Conservation (phyloP, 2,113 vertebrate species). For the Brienomyrus brachyistius region DNA sequence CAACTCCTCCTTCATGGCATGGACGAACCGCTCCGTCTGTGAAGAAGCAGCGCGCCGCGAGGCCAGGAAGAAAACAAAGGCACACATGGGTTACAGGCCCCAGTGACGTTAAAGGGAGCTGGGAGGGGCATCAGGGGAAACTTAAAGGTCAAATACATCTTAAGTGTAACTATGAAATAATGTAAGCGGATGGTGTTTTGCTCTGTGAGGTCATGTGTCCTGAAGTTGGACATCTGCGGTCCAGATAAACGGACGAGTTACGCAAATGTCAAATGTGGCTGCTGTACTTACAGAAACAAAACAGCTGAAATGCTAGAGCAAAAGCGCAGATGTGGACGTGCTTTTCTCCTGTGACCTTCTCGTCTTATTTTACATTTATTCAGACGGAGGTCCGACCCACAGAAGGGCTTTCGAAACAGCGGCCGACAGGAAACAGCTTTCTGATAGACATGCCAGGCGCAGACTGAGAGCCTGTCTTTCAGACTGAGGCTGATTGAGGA, state of each 20-base stretch:
- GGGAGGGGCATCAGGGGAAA: background rate
- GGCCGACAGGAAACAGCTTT: background rate
- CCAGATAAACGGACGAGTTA: background rate
- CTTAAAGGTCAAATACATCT: background rate
- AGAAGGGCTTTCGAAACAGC: background rate
- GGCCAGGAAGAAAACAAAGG: background rate
- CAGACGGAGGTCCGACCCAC: background rate
- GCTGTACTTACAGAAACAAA: background rate
- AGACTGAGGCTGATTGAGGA: background rate
- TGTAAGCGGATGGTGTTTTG: background rate
- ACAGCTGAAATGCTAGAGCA: background rate
- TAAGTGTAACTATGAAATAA: background rate
- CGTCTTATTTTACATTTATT: background rate
- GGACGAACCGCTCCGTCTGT: slow-evolving; percentile 77
- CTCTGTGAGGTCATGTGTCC: background rate
- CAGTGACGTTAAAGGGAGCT: background rate
- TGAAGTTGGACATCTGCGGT: background rate
- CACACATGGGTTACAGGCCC: background rate
- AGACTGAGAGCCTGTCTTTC: background rate
- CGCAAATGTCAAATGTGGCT: background rate
- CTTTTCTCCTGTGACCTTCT: background rate
- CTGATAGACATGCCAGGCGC: background rate
- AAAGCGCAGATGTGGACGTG: background rate
- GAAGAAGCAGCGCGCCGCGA: background rate
- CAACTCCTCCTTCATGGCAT: slow-evolving; percentile 81